Conservation (phyloP, 2,113 vertebrate species). For the Scomber japonicus region DNA sequence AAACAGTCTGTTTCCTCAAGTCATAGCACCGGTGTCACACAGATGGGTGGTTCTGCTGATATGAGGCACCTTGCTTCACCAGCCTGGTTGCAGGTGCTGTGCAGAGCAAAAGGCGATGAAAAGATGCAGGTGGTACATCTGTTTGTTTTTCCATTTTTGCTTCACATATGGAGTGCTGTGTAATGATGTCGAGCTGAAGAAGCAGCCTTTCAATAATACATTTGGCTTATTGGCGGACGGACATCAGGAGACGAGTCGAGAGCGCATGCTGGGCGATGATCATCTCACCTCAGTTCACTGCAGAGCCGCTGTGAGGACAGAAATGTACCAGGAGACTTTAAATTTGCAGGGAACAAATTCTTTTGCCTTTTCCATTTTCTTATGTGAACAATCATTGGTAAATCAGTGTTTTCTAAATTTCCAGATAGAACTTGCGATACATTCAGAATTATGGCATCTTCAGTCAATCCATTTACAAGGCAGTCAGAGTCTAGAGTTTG, state of each 20-base stretch:
- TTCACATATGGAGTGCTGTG: slow-evolving; percentile 16
- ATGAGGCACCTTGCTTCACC: slow-evolving; percentile 17
- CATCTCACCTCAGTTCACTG: slow-evolving; percentile 2
- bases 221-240: slow-evolving; percentile 45
- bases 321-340: not conserved
- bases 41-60: slow-evolving; percentile 27
- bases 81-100: slow-evolving; percentile 33
- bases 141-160: not conserved
- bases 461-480: slow-evolving; percentile 36
- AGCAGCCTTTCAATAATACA: slow-evolving; percentile 49
- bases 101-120: slow-evolving; percentile 12
- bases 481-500: slow-evolving; percentile 26
- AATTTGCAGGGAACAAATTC: too few relatives aligned
- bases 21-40: slow-evolving; percentile 23
- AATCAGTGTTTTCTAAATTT: slow-evolving; percentile 4
- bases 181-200: not conserved
- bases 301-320: too few relatives aligned
- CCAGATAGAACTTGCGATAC: slow-evolving; percentile 43
- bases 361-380: not conserved
- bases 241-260: slow-evolving; percentile 1
- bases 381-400: slow-evolving; percentile 6
- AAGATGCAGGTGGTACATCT: not conserved
- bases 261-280: slow-evolving; percentile 30
- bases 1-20: slow-evolving; percentile 3
- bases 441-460: slow-evolving; percentile 62